These are phyloP conservation scores for Anas capensis DNA, from an alignment of 2,797 vertebrate genomes.

Conservation along the genomic window DNA sequence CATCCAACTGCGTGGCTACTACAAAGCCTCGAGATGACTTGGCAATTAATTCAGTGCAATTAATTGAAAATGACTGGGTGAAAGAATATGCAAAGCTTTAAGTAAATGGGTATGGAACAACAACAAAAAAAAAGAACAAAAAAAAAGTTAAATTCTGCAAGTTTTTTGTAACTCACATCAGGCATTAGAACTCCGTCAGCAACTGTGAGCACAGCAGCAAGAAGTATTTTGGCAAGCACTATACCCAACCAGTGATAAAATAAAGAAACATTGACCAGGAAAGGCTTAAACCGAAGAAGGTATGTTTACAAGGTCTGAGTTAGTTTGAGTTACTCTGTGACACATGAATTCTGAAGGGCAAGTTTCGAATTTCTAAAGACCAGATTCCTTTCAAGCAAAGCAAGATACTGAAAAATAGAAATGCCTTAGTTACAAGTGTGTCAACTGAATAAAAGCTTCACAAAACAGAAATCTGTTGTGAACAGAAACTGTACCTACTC, in stretches of 20 bases:
- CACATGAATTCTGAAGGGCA: not conserved
- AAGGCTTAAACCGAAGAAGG: not conserved
- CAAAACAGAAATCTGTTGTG: not conserved
- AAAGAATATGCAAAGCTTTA: not conserved
- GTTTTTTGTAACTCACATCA: not conserved
- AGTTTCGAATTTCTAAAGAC: not conserved
- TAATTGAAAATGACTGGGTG: not conserved
- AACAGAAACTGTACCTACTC: not conserved
- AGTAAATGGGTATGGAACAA: not conserved
- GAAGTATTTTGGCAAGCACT: not conserved
- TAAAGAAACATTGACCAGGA: not conserved
- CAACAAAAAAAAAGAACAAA: not conserved
- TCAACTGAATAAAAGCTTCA: not conserved
- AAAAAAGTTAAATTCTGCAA: not conserved
- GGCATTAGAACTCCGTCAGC: not conserved
- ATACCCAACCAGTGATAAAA: not conserved
- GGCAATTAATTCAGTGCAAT: not conserved
- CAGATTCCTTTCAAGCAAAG: not conserved
- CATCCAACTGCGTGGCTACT: not conserved
- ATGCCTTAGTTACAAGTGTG: not conserved
- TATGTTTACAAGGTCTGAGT: not conserved
- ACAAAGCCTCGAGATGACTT: not conserved
- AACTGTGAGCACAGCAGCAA: not conserved
- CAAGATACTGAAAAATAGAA: not conserved
- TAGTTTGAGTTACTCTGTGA: not conserved